phyloP scores from a whole-genome alignment of 1,140 invertebrate genomes.

The Druon quercuslanigerum region DNA sequence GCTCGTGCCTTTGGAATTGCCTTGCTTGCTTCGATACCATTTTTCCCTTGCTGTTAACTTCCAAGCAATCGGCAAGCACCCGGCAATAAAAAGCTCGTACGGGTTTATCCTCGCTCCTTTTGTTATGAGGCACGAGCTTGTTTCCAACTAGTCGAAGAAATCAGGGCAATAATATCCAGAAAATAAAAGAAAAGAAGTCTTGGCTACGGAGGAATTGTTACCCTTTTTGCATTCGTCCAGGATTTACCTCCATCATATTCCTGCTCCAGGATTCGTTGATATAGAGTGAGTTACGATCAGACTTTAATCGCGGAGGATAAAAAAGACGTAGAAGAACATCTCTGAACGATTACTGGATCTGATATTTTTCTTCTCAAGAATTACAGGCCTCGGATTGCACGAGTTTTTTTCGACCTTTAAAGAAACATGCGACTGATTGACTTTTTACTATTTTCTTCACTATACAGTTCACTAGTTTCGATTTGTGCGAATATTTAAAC shows the following conservation, averaged over 20 bases:
- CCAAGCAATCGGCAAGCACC: conserved; percentile 25
- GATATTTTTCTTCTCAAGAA: no score
- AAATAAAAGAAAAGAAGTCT: background rate
- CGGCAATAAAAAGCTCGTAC: conserved; percentile 12
- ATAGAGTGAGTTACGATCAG: background rate
- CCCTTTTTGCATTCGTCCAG: background rate
- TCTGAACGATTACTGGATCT: no score
- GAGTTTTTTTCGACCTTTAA: background rate
- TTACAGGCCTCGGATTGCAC: no score
- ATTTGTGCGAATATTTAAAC: no score
- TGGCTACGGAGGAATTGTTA: background rate
- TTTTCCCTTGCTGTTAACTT: conserved; percentile 51
- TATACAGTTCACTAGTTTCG: no score
- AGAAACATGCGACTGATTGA: background rate
- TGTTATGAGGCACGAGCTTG: conserved; percentile 14
- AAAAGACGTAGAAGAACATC: no score
- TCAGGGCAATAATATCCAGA: background rate
- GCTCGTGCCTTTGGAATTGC: conserved; percentile 40
- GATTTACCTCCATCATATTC: background rate
- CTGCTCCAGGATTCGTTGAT: background rate
- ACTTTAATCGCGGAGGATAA: background rate
- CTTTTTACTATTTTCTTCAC: no score
- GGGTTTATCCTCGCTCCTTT: background rate
- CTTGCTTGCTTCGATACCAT: conserved; percentile 44
- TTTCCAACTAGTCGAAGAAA: background rate